Base-by-base conservation (phyloP, 1,140 invertebrate species). In the Delia radicum region DNA sequence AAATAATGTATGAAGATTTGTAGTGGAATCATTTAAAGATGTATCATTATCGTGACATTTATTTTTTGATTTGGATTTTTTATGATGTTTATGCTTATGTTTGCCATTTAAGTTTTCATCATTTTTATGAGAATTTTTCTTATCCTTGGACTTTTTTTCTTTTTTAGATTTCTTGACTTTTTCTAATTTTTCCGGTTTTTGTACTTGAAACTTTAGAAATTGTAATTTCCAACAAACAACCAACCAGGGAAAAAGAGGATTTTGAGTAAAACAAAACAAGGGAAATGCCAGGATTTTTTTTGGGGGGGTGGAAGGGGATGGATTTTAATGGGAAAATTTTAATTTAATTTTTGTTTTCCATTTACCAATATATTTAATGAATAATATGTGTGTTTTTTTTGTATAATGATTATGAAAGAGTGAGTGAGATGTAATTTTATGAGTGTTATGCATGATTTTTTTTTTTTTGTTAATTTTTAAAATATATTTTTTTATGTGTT, bases 71-170 rank as follows among this genome's bases (percentile, higher is more conserved):
- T 61, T 65, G 27, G 74, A 27, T 65, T 29, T 75, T 21, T 72
- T 55, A 1, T 71, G 71, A 24, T 69, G 65, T 69, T 78, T 74
- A 31, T 78, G 73, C 5, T 74, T 74, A 48, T 79, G 74, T 78
- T 79, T 81, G 76, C 80, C 13, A 67, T 79, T 77, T 75, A 80
- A 74, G 73, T 80, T 76, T 79, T 79, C 78, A 77, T 80, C 75
- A 73, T 79, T 74, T 78, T 79, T 69, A 72, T 48, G 62, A 28
- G 75, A 74, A 77, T 82, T 80, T 79, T 84, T 82, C 78, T 79
- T 76, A 71, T 72, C 69, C 65, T 73, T 76, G 13, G 69, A 62
- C 28, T 76, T 76, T 73, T 76, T 76, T 73, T 76, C 75, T 63
- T 76, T 76, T 48, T 73, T 76, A 8, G 75, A 73, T 62, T 76